These are phyloP conservation scores for Tachysurus fulvidraco DNA, from an alignment of 2,113 vertebrate species.

Conservation along the genomic window DNA sequence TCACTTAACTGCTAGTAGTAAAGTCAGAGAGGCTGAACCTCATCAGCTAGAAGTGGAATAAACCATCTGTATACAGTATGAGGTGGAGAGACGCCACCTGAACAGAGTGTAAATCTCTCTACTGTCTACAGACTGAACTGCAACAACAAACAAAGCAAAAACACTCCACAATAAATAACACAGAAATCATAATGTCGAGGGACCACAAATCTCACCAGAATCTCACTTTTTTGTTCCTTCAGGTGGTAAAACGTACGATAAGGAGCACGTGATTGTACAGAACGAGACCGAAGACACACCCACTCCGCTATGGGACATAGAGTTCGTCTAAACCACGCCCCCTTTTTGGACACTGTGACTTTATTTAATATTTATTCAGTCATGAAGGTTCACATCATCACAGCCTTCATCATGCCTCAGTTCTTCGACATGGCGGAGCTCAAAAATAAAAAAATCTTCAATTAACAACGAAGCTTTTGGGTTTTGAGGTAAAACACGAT, in stretches of 20 bases:
- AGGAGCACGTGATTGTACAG: constrained; percentile 83
- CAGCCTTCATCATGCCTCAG: background rate
- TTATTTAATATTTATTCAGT: background rate
- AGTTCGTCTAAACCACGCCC: constrained; percentile 68
- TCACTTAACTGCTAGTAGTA: background rate
- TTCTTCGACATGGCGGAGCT: background rate
- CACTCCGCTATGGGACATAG: constrained; percentile 83
- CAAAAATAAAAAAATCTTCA: background rate
- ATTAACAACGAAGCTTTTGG: background rate
- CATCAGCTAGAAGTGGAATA: background rate
- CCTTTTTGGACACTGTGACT: background rate
- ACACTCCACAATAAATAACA: background rate
- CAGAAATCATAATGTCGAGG: background rate
- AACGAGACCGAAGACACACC: constrained; percentile 71
- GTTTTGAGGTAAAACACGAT: background rate
- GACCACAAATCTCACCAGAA: background rate
- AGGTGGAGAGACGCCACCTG: no score
- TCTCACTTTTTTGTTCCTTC: background rate
- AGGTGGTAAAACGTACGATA: constrained; percentile 88
- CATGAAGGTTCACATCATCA: background rate
- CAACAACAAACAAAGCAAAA: background rate
- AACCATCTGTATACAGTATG: background rate
- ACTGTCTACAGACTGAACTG: background rate
- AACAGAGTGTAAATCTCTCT: background rate
- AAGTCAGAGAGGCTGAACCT: background rate